Base-by-base conservation (phyloP, 2,113 vertebrate species). In the Anguilla rostrata region DNA sequence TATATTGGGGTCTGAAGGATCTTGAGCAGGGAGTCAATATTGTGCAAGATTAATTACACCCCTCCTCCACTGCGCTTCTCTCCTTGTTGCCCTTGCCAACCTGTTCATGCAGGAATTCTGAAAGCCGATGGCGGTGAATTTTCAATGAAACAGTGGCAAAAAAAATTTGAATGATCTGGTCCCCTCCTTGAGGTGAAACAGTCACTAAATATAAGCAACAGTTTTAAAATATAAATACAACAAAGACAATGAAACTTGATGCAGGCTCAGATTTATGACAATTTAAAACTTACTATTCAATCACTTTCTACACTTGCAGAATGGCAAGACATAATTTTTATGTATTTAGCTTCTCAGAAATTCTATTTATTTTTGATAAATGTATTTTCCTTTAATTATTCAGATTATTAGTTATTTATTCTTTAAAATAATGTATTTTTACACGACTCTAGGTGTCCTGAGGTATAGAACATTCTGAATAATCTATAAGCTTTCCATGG, bases 21-120 rank as follows among this genome's bases (percentile, higher is more conserved):
- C 39, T 90, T 87, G 91, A 93, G 92, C 57, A 89, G 87, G 83
- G 93, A 94, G 94, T 95, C 93, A 94, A 94, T 94, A 94, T 92
- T 90, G 88, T 90, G 89, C 86, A 89, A 93, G 93, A 95, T 96
- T 94, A 95, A 95, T 95, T 93, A 94, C 93, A 87, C 89, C 79
- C 87, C 80, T 63, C 84, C 82, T 84, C 43, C 79, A 82, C 15
- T 40, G 3, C 29, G 84, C 87, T 80, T 40, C 0, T 11, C 63
- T n/a, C 88, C 89, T 85, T 89, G 39, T 80, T 81, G 40, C 29
- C 34, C 60, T 90, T 90, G 88, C 86, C 88, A 89, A 88, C 60
- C 89, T 41, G 88, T 90, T 87, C 85, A 53, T 83, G 90, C 92
- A 89, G 90, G 18, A 85, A 89, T 90, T 91, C 89, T 79, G 85